Conservation (phyloP, 2,113 vertebrate genomes). For the Alligator sinensis region DNA sequence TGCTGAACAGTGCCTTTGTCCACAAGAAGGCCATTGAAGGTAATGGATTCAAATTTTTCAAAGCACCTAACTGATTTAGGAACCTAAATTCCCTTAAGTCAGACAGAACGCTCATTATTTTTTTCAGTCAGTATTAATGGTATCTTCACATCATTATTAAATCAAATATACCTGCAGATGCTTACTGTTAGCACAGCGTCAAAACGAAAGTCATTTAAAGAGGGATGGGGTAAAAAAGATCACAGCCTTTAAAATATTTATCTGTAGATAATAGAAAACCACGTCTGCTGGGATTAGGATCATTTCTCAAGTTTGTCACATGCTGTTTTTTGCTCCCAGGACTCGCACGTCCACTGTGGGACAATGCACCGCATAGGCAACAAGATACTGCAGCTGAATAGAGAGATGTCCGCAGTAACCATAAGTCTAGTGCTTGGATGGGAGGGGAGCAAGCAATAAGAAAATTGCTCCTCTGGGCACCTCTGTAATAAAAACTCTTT, state of each 20-base stretch:
- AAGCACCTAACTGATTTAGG: neutral
- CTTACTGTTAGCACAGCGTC: neutral
- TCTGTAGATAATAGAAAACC: neutral
- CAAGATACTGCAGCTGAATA: neutral
- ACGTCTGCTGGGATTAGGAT: fast-evolving
- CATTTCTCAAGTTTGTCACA: neutral
- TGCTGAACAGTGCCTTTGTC: neutral
- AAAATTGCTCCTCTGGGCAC: neutral
- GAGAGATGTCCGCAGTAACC: neutral
- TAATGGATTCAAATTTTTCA: neutral
- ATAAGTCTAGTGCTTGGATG: fast-evolving
- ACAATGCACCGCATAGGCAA: neutral
- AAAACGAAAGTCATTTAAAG: neutral
- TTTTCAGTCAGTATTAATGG: neutral
- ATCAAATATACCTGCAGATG: neutral
- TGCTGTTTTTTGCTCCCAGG: fast-evolving
- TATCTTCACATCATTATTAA: neutral
- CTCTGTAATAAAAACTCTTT: neutral
- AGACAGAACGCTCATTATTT: too few species aligned
- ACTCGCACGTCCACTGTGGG: neutral
- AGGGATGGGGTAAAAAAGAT: neutral
- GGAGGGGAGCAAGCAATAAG: neutral
- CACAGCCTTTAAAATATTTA: too few species aligned
- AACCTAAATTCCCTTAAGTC: neutral
- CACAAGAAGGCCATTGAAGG: neutral